Evolutionary conservation across 1,140 invertebrate genomes (phyloP), one percentile per base, ranked within the genome.

Genomic region (Belonocnema kinseyi): DNA sequence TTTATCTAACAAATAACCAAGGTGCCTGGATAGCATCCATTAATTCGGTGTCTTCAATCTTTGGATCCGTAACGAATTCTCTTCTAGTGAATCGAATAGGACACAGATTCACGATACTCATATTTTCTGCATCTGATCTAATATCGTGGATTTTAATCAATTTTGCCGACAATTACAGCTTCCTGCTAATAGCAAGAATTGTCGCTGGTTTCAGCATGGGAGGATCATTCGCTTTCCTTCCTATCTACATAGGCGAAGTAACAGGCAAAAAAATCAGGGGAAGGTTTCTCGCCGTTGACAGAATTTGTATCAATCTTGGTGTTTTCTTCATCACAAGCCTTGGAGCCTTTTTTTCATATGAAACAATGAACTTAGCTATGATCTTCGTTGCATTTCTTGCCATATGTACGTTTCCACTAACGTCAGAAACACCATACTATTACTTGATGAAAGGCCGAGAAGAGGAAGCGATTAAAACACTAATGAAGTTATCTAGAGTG

Each of bases 341-440:
- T 2, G 94, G 94, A 0, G 86, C 92, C 12, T 90, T 85, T 70
- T 83, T 92, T n/a, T 83, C 40, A 40, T 40, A 40, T 7, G 4
- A 40, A 40, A 40, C 40, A 40, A 40, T 40, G 40, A 40, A 40
- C 40, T 40, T 7, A 40, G 40, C 8, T 40, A 40, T 40, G 40
- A 10, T 40, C 8, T 6, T 10, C 0, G 3, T 40, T 6, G 6
- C 40, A 40, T 3, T 40, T 40, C 40, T 40, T 40, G 40, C 40
- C 8, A 40, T 40, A 7, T 40, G 40, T 40, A 40, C 8, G 40
- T 40, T 40, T 40, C 40, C 40, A 7, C 8, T 40, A 76, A 94
- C 96, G 90, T 95, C 96, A 0, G 96, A 97, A 90, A 95, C 95
- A 12, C 96, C 96, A 0, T 94, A 96, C 82, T 96, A 94, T 82